These are phyloP conservation scores for Salvelinus sp. DNA, from an alignment of 2,113 vertebrate genomes.

Conservation along the genomic window DNA sequence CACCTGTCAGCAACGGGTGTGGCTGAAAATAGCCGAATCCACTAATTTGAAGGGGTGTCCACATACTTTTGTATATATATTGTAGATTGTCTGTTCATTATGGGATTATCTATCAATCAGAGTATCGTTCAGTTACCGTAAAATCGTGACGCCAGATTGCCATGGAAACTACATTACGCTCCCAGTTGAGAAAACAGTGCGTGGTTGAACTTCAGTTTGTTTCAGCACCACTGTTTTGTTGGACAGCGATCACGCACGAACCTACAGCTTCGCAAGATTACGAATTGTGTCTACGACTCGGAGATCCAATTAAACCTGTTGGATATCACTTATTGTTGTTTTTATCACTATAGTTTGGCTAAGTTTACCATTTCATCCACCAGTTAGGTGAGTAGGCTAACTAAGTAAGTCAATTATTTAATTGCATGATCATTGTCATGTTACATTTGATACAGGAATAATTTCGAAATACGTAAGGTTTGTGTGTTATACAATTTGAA, in stretches of 20 bases:
- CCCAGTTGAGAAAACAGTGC: conserved; percentile 60
- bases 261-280: conserved; percentile 7
- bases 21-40: too few species aligned
- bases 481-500: not conserved
- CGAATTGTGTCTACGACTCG: conserved; percentile 26
- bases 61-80: not conserved
- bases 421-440: not conserved
- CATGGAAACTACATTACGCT: conserved; percentile 74
- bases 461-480: not conserved
- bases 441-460: not conserved
- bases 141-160: conserved; percentile 75
- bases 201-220: conserved; percentile 49
- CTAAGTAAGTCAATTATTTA: not conserved
- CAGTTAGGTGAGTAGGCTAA: conserved; percentile 54
- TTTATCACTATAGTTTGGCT: conserved; percentile 25
- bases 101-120: too few species aligned
- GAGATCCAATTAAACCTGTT: conserved; percentile 53
- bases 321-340: conserved; percentile 31
- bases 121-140: conserved; percentile 66
- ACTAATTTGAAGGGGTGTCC: too few species aligned
- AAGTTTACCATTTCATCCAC: conserved; percentile 25
- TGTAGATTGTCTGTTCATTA: not conserved
- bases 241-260: conserved; percentile 42
- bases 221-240: conserved; percentile 60
- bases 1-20: too few species aligned